Percentiles rank a stretch among this genome's conserved stretches.
Conservation (phyloP, 2,888 invertebrate species). For the Leptura quadrifasciata region DNA sequence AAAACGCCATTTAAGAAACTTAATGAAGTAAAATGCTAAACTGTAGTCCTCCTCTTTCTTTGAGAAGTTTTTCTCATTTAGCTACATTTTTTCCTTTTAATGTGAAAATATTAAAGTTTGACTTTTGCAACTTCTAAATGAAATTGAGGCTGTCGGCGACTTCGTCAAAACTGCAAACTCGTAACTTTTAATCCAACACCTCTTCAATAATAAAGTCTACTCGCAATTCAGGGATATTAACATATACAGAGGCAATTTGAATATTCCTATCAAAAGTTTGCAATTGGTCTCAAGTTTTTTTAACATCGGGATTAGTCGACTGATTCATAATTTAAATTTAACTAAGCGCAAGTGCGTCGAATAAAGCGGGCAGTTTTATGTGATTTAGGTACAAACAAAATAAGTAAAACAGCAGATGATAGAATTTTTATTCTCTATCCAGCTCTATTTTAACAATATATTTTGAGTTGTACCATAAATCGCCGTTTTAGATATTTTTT, state of each 20-base stretch:
- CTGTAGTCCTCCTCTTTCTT: slow-evolving; percentile 49
- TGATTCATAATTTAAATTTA: not conserved
- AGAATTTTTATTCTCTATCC: no score
- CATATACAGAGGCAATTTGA: slow-evolving; percentile 37
- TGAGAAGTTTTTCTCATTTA: slow-evolving; percentile 64
- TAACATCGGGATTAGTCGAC: not conserved
- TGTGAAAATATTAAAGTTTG: slow-evolving; percentile 67
- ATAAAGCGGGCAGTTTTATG: no score
- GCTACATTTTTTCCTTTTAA: slow-evolving; percentile 62
- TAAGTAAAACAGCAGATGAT: no score
- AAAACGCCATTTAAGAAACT: slow-evolving; percentile 46
- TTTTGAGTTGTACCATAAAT: no score
- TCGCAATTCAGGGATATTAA: slow-evolving; percentile 42
- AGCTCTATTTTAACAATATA: no score
- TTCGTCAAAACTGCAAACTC: slow-evolving; percentile 54
- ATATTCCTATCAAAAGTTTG: slow-evolving; percentile 21
- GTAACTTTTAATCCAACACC: slow-evolving; percentile 59
- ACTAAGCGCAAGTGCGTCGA: no score
- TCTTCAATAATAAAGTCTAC: slow-evolving; percentile 52
- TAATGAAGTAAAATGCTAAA: slow-evolving; percentile 56
- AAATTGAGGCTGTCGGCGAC: slow-evolving; percentile 63
- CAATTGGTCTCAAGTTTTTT: slow-evolving; percentile 1
- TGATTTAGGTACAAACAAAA: no score
- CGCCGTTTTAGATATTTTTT: no score
- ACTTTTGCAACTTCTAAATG: slow-evolving; percentile 65